Evolutionary conservation across 2,888 invertebrate genomes (phyloP).

Genomic region (Cremastobaeus sp.): DNA sequence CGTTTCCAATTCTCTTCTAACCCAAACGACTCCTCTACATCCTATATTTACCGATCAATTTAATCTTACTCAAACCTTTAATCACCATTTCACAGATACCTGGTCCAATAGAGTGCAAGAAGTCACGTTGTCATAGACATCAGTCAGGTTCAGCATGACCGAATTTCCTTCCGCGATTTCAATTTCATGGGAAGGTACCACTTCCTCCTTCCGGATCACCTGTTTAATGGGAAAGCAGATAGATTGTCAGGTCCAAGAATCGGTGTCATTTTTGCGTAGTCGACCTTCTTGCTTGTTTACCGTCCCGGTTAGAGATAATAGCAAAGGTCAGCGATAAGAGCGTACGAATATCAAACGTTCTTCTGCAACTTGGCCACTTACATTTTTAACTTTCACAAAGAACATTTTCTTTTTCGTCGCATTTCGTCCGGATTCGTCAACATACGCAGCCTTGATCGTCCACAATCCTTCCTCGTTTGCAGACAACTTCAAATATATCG

Average conservation of each 20-base stretch:
- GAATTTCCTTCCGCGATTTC: constrained; percentile 42
- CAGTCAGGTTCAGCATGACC: constrained; percentile 22
- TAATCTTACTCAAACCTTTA: too few relatives aligned
- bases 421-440: constrained; percentile 13
- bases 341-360: neutral
- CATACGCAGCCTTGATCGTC: constrained; percentile 22
- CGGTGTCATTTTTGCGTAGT: too few relatives aligned
- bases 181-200: constrained; percentile 26
- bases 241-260: too few relatives aligned
- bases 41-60: too few relatives aligned
- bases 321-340: constrained; percentile 13
- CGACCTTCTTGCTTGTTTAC: too few relatives aligned
- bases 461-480: constrained; percentile 18
- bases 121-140: constrained; percentile 31
- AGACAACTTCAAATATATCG: constrained; percentile 12
- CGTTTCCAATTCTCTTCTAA: too few relatives aligned
- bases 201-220: constrained; percentile 10
- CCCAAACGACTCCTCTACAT: too few relatives aligned
- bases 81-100: constrained; percentile 12
- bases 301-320: too few relatives aligned
- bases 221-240: neutral
- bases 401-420: constrained; percentile 10
- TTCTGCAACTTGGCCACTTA: constrained; percentile 15
- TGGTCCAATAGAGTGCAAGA: constrained; percentile 33
- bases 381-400: constrained; percentile 34